Evolutionary conservation across 1,140 invertebrate species (phyloP).

Genomic region (Heterodera schachtii): DNA sequence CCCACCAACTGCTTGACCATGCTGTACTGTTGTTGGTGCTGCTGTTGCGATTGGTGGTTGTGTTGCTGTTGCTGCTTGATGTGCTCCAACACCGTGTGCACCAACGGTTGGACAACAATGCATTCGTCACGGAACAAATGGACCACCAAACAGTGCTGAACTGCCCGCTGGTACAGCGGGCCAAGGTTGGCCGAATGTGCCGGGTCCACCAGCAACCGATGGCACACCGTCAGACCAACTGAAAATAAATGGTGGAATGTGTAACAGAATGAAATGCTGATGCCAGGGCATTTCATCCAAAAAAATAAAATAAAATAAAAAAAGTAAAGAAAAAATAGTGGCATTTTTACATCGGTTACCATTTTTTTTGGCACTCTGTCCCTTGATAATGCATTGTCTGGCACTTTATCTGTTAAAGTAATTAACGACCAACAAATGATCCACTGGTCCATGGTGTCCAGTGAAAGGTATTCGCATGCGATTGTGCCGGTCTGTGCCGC

Average conservation of each 20-base stretch:
- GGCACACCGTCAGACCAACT: conserved; percentile 87
- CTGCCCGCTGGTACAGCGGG: conserved; percentile 85
- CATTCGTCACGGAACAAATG: conserved; percentile 96
- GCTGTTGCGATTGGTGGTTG: conserved; percentile 69
- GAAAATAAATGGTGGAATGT: conserved; percentile 43
- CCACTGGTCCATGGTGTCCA: conserved; percentile 93
- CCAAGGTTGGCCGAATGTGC: conserved; percentile 71
- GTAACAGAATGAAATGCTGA: too few relatives aligned
- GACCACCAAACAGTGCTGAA: conserved; percentile 90
- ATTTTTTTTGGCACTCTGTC: too few relatives aligned
- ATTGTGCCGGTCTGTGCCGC: conserved; percentile 89
- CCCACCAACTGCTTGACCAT: conserved; percentile 51
- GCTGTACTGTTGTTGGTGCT: conserved; percentile 67
- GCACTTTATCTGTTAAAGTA: too few relatives aligned
- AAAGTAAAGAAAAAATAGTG: too few relatives aligned
- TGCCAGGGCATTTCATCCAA: too few relatives aligned
- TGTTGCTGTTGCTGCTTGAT: conserved; percentile 78
- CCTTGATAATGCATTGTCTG: too few relatives aligned
- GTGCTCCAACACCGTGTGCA: conserved; percentile 88
- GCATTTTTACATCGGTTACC: too few relatives aligned
- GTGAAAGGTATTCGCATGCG: conserved; percentile 92
- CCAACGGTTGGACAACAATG: conserved; percentile 88
- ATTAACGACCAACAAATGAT: conserved; percentile 79
- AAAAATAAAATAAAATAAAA: too few relatives aligned
- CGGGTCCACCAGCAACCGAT: conserved; percentile 69